Conservation (phyloP, 2,797 vertebrate species). For the Eulemur albifrons region DNA sequence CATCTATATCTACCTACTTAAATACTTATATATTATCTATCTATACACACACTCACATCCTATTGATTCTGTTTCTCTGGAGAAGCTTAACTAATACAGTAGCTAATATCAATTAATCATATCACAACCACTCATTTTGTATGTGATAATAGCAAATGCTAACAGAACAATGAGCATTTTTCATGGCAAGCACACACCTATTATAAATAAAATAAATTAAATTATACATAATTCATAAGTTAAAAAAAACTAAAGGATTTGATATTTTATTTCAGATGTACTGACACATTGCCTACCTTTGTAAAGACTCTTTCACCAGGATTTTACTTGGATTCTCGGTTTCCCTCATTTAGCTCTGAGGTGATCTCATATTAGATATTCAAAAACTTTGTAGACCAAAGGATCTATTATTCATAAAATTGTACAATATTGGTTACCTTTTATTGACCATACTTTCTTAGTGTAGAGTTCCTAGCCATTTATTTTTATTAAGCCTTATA, state of each 20-base stretch:
- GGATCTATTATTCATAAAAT: not conserved
- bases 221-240: not conserved
- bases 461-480: not conserved
- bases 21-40: not conserved
- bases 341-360: not conserved
- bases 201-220: not conserved
- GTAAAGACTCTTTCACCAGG: not conserved
- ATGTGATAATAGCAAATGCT: not conserved
- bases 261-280: not conserved
- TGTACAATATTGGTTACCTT: not conserved
- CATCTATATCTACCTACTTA: not conserved
- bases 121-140: not conserved
- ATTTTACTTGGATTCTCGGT: not conserved
- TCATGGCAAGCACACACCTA: not conserved
- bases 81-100: not conserved
- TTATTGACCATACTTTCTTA: not conserved
- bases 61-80: not conserved
- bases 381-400: not conserved
- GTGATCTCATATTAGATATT: not conserved
- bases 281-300: not conserved
- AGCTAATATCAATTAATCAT: not conserved
- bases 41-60: not conserved
- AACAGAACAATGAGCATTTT: not conserved
- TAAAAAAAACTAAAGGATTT: not conserved
- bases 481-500: not conserved